Evolutionary conservation across 2,113 vertebrate species (phyloP).

Genomic region (Tretioscincus oriximinensis): DNA sequence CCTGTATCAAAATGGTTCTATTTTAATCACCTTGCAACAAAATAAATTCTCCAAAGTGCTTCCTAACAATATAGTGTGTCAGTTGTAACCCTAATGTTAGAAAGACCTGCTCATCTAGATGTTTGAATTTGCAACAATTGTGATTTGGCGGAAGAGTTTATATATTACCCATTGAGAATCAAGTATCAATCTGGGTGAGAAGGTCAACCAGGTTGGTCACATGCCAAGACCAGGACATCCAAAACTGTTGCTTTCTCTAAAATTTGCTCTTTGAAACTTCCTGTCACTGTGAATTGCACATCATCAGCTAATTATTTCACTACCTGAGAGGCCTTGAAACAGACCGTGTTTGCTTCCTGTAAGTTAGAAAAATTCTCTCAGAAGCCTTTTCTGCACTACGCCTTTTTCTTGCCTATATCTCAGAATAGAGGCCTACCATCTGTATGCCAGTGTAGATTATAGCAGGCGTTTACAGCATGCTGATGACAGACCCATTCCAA

Average conservation of each 20-base stretch:
- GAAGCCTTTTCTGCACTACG: not conserved
- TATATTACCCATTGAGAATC: not conserved
- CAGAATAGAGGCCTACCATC: too few species aligned
- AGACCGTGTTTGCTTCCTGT: not conserved
- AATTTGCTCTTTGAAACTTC: not conserved
- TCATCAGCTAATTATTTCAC: not conserved
- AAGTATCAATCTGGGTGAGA: not conserved
- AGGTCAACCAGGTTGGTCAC: not conserved
- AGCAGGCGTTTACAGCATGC: not conserved
- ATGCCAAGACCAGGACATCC: not conserved
- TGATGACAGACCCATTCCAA: fast-evolving
- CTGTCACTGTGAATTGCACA: not conserved
- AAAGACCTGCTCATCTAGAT: not conserved
- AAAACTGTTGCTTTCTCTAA: not conserved
- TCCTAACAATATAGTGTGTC: constrained; percentile 45
- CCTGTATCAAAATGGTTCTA: constrained; percentile 59
- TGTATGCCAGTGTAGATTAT: too few species aligned
- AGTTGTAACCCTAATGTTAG: constrained; percentile 32
- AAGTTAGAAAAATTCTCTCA: not conserved
- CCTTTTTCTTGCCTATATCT: too few species aligned
- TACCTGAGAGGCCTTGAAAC: not conserved
- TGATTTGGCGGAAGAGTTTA: not conserved
- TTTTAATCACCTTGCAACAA: constrained; percentile 61
- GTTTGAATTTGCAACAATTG: not conserved
- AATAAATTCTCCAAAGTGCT: constrained; percentile 67